phyloP scores from a whole-genome alignment of 1,140 invertebrate genomes.

The Psilanteris sp. region DNA sequence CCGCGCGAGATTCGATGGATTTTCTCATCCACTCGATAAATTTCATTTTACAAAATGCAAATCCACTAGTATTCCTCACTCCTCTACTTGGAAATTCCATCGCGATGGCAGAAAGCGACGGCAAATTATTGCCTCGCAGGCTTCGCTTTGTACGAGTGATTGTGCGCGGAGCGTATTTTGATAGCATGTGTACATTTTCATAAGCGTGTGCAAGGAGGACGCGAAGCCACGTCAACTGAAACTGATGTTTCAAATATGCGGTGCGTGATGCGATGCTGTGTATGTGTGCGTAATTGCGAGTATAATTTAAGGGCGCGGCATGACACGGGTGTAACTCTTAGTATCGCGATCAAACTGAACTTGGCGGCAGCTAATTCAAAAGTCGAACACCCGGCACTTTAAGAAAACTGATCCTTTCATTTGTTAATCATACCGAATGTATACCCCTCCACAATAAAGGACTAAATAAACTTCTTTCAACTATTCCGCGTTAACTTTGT shows the following conservation, averaged over 20 bases:
- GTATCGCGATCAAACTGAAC: constrained; percentile 24
- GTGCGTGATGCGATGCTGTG: constrained; percentile 48
- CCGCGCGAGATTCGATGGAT: constrained; percentile 21
- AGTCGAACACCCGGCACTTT: constrained; percentile 66
- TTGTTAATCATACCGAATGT: constrained; percentile 60
- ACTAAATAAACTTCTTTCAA: too few species aligned
- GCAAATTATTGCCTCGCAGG: constrained; percentile 54
- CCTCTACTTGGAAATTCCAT: constrained; percentile 32
- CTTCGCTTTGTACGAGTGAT: constrained; percentile 35
- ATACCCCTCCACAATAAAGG: constrained; percentile 66
- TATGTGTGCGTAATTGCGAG: constrained; percentile 72
- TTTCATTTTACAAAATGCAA: constrained; percentile 49
- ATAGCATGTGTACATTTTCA: constrained; percentile 53
- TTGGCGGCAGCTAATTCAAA: constrained; percentile 38
- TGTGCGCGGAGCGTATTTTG: constrained; percentile 24
- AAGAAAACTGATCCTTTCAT: constrained; percentile 72
- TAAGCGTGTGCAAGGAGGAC: constrained; percentile 47
- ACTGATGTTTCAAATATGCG: constrained; percentile 31
- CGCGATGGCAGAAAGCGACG: constrained; percentile 26
- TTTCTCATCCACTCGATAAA: constrained; percentile 44
- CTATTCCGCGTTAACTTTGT: too few species aligned
- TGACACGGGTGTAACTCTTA: constrained; percentile 53
- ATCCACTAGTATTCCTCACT: constrained; percentile 27
- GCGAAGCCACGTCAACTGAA: constrained; percentile 26
- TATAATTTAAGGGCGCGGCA: constrained; percentile 74